Percentiles rank a stretch among this genome's conserved stretches.
phyloP scores from a whole-genome alignment of 2,113 vertebrate genomes.

The Platycercus adscitus region DNA sequence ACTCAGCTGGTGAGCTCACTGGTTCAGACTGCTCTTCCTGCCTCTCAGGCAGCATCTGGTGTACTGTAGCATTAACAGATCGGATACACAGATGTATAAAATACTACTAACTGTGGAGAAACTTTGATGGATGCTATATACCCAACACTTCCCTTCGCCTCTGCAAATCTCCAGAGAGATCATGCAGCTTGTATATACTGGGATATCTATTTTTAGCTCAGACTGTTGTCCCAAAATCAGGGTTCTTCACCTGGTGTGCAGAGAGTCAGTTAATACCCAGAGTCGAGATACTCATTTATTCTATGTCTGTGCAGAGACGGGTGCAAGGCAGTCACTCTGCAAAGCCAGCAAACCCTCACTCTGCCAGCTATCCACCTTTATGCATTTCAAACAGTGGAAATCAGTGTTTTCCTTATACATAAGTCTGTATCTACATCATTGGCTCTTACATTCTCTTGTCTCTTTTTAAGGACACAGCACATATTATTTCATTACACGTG shows the following conservation, averaged over 20 bases:
- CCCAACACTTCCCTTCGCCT: not conserved
- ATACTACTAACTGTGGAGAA: not conserved
- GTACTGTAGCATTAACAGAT: not conserved
- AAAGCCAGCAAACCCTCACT: not conserved
- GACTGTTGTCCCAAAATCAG: not conserved
- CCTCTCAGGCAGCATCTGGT: not conserved
- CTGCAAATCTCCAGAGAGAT: not conserved
- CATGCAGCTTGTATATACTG: not conserved
- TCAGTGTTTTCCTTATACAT: not conserved
- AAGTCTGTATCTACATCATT: not conserved
- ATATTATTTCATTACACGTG: not conserved
- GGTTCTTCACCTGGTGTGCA: not conserved
- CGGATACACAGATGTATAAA: not conserved
- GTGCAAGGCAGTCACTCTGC: not conserved
- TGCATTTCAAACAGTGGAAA: not conserved
- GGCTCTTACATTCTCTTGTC: not conserved
- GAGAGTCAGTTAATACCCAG: not conserved
- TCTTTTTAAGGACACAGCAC: not conserved
- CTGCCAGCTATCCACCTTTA: not conserved
- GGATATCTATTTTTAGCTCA: constrained; percentile 15
- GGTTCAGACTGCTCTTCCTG: not conserved
- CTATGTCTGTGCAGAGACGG: not conserved
- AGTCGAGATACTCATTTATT: not conserved
- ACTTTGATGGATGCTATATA: not conserved
- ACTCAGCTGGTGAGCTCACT: not conserved